Conservation (phyloP, 2,113 vertebrate genomes). For the Callithrix jacchus region DNA sequence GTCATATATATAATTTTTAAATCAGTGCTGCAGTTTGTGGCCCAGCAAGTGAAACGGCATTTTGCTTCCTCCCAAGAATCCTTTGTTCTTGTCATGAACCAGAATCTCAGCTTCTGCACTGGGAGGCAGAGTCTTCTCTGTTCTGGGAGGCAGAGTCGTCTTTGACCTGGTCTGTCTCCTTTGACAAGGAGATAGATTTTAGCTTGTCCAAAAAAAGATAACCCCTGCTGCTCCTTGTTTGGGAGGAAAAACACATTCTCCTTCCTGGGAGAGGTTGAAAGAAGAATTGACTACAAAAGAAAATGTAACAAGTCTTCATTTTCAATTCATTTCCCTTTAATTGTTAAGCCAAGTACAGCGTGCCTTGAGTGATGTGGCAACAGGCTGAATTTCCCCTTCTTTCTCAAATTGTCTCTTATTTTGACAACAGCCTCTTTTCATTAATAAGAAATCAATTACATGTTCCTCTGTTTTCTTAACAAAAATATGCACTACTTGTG, state of each 20-base stretch:
- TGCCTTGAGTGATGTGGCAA: background rate
- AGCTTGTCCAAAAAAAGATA: constrained; percentile 49
- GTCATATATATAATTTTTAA: constrained; percentile 34
- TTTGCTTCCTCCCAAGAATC: background rate
- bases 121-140: background rate
- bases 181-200: constrained; percentile 48
- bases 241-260: background rate
- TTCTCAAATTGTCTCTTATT: background rate
- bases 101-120: constrained; percentile 11
- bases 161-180: constrained; percentile 7
- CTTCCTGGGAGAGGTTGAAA: background rate
- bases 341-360: background rate
- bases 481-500: background rate
- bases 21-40: background rate
- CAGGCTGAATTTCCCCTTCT: background rate
- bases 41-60: background rate
- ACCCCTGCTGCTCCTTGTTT: background rate
- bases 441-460: background rate
- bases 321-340: background rate
- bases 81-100: background rate
- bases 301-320: background rate
- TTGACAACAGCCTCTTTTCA: constrained; percentile 20
- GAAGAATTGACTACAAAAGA: background rate
- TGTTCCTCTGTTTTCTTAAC: background rate
- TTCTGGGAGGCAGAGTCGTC: background rate